Evolutionary conservation across 2,113 vertebrate species (phyloP), one percentile per base, ranked within the genome.

Genomic region (Clarias gariepinus): DNA sequence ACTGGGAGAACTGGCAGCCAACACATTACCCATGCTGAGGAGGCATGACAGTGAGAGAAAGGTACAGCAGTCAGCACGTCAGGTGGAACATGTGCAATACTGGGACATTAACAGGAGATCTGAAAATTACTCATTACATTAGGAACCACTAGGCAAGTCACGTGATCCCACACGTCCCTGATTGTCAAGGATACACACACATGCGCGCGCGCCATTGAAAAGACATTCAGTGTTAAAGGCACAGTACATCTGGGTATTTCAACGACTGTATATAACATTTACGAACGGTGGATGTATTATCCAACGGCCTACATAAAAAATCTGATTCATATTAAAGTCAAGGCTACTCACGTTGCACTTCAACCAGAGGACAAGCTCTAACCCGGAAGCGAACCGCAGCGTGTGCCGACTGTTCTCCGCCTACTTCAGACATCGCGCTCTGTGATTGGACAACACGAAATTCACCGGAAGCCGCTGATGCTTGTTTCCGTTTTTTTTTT

Each of bases 1-100:
- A 94, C 90, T 92, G 16, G 95, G 95, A 79, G 95, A 94, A 84
- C 94, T 94, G 91, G 96, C 95, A 90, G 96, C 96, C 91, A 96
- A 88, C 66, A 96, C 95, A 92, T 95, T 95, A 89, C 96, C 96
- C 95, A 96, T 96, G 21, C 93, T 95, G 88, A 69, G 13, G 55
- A 66, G 21, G 18, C 71, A 71, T 33, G 25, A 76, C 8, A 76
- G 0, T 25, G 68, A 16, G 23, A 66, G 53, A 79, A 19, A 53
- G n/a, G 41, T 13, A 15, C 16, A 83, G 68, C 30, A 63, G 9
- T 61, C 1, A 23, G 68, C 3, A 47, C 30, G 25, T 15, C 25
- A 64, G 10, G 19, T 63, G 8, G 12, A 47, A 66, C 8, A 19
- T 4, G 36, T 53, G 8, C 6, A n/a, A 76, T n/a, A 25, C 25